Conservation (phyloP, 2,797 vertebrate genomes). For the Avahi laniger region DNA sequence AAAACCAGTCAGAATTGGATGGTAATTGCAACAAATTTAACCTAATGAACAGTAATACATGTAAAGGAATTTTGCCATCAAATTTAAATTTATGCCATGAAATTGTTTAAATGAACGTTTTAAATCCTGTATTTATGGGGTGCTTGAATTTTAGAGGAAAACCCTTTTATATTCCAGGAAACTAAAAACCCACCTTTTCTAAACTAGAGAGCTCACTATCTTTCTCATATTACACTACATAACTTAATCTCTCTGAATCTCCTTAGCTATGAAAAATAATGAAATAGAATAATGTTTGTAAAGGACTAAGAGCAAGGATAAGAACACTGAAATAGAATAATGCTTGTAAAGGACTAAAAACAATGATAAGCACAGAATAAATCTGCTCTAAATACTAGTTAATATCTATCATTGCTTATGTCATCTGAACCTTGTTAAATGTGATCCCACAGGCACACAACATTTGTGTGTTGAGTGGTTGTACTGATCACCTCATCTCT, state of each 20-base stretch:
- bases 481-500: neutral
- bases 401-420: neutral
- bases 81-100: slow-evolving; percentile 74
- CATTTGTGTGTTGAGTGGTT: neutral
- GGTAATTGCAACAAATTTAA: slow-evolving; percentile 80
- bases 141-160: slow-evolving; percentile 40
- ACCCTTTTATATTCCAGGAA: slow-evolving; percentile 20
- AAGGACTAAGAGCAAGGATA: neutral
- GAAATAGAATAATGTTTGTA: neutral
- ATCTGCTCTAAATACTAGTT: neutral
- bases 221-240: neutral
- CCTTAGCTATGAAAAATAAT: slow-evolving; percentile 25
- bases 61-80: slow-evolving; percentile 73
- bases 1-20: slow-evolving; percentile 71
- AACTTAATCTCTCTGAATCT: neutral
- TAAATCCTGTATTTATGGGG: slow-evolving; percentile 36
- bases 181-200: neutral
- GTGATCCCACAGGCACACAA: neutral
- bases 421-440: neutral
- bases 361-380: neutral
- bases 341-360: neutral
- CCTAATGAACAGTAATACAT: slow-evolving; percentile 81
- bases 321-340: neutral
- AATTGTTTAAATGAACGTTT: slow-evolving; percentile 74
- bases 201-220: neutral